A percentile compares a stretch with the other conserved stretches of the same genome.
phyloP scores from a whole-genome alignment of 2,113 vertebrate genomes.

The Cryptoleucopteryx plumbea region DNA sequence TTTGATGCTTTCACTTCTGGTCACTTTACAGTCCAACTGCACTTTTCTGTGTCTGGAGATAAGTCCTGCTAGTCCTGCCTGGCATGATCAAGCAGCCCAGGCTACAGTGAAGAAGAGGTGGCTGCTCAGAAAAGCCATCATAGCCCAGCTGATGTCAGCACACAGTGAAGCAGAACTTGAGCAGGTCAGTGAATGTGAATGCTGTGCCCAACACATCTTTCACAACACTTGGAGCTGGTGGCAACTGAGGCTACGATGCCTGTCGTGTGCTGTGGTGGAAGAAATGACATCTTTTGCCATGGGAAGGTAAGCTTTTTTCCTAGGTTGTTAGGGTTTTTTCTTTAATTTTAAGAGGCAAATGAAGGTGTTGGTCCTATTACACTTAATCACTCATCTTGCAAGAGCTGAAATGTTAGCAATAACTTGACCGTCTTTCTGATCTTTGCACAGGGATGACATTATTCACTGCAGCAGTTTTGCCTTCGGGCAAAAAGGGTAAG shows the following conservation, averaged over 20 bases:
- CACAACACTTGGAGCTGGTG: not conserved
- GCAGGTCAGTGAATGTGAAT: not conserved
- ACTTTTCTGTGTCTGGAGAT: not conserved
- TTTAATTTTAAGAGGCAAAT: not conserved
- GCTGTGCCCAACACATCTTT: not conserved
- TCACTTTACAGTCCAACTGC: not conserved
- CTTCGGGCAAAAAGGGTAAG: not conserved
- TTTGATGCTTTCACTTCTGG: not conserved
- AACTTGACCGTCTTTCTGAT: not conserved
- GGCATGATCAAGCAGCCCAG: not conserved
- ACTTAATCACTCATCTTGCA: not conserved
- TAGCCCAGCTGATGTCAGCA: not conserved
- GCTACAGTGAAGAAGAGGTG: not conserved
- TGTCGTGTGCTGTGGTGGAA: not conserved
- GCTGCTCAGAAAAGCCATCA: not conserved
- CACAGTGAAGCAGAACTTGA: not conserved
- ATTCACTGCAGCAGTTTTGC: not conserved
- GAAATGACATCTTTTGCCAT: not conserved
- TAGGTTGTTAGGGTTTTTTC: not conserved
- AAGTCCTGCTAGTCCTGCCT: not conserved
- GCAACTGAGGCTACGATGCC: not conserved
- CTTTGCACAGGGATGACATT: not conserved
- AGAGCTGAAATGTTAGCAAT: not conserved
- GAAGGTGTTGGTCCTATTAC: not conserved
- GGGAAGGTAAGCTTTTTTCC: not conserved